These are phyloP conservation scores for Atta texana DNA, from an alignment of 1,140 invertebrate species.

Conservation along the genomic window DNA sequence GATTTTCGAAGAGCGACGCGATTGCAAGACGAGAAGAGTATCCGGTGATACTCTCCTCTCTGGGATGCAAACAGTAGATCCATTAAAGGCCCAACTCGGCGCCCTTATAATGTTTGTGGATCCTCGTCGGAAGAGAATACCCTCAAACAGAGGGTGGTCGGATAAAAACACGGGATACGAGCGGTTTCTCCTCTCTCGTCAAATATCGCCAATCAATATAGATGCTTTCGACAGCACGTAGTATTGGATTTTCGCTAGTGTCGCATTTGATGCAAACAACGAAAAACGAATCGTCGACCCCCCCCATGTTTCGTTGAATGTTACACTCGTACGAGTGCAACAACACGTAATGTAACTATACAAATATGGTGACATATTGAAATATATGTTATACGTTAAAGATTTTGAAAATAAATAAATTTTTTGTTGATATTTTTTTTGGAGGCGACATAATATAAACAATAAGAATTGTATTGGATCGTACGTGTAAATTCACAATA, in stretches of 20 bases:
- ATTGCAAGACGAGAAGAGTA: slow-evolving; percentile 48
- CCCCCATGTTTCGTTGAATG: background rate
- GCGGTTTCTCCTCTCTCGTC: slow-evolving; percentile 45
- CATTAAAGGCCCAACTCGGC: slow-evolving; percentile 69
- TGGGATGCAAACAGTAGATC: slow-evolving; percentile 76
- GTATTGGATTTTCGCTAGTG: slow-evolving; percentile 24
- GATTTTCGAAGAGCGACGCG: slow-evolving; percentile 66
- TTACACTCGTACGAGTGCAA: background rate
- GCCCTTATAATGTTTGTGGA: slow-evolving; percentile 69
- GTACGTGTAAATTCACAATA: no score
- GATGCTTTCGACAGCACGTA: slow-evolving; percentile 2
- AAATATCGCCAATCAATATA: slow-evolving; percentile 57
- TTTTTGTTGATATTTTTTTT: no score
- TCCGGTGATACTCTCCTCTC: slow-evolving; percentile 66
- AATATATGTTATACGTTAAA: background rate
- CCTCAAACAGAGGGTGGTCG: slow-evolving; percentile 19
- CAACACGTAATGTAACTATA: background rate
- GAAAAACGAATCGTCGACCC: background rate
- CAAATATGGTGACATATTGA: background rate
- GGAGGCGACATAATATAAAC: no score
- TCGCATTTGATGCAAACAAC: slow-evolving; percentile 43
- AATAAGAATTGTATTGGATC: no score
- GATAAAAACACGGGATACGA: slow-evolving; percentile 59
- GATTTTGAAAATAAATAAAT: background rate
- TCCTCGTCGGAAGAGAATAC: slow-evolving; percentile 60